Evolutionary conservation across 2,888 invertebrate species (phyloP).

Genomic region (Mycogona germanica): DNA sequence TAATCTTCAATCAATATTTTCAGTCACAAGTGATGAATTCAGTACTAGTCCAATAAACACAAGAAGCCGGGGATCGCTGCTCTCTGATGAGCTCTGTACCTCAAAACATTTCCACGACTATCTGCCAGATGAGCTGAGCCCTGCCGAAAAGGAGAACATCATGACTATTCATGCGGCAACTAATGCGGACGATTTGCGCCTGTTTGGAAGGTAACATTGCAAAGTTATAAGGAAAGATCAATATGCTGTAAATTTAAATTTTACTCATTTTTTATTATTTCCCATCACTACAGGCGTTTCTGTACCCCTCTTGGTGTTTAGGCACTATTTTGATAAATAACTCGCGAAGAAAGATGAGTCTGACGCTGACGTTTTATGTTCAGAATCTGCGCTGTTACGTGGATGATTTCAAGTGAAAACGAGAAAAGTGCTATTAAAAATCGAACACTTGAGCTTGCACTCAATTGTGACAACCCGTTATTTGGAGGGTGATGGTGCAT

Average conservation of each 20-base stretch:
- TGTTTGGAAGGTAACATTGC: constrained; percentile 46
- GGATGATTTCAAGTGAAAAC: too few relatives aligned
- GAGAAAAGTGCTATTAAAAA: too few relatives aligned
- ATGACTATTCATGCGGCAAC: constrained; percentile 58
- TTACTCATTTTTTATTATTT: too few relatives aligned
- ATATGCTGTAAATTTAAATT: constrained; percentile 1
- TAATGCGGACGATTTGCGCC: constrained; percentile 58
- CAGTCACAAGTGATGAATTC: constrained; percentile 30
- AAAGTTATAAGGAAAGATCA: background rate
- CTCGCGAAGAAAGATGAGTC: too few relatives aligned
- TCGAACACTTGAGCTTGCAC: too few relatives aligned
- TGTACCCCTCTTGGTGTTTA: too few relatives aligned
- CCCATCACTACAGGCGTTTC: too few relatives aligned
- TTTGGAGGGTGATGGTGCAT: too few relatives aligned
- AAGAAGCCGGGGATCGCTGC: background rate
- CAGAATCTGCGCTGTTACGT: constrained; percentile 15
- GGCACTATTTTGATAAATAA: too few relatives aligned
- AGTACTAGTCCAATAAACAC: constrained; percentile 23
- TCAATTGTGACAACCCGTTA: too few relatives aligned
- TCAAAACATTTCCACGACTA: constrained; percentile 27
- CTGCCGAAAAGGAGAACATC: constrained; percentile 45
- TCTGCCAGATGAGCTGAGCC: constrained; percentile 26
- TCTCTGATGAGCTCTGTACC: constrained; percentile 7
- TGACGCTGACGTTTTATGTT: background rate
- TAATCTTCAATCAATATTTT: background rate